Conservation (phyloP, 53 echinoderm and acorn worm genomes). For the Zoroaster sp. region DNA sequence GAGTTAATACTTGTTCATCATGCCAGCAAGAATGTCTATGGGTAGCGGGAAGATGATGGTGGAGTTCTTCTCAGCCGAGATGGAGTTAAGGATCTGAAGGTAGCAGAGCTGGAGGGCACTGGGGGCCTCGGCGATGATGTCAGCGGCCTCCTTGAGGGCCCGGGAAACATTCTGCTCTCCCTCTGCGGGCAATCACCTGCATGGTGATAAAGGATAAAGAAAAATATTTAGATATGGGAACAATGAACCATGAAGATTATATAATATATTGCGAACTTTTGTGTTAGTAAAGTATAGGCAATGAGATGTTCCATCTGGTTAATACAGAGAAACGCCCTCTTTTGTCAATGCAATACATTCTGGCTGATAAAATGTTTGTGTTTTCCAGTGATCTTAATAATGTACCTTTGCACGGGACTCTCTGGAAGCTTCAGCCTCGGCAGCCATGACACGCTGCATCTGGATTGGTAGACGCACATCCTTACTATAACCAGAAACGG, state of each 20-base stretch:
- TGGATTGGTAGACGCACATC: conserved; percentile 91
- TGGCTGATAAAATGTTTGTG: too few relatives aligned
- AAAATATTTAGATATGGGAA: neutral
- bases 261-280: too few relatives aligned
- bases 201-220: neutral
- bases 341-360: too few relatives aligned
- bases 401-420: conserved; percentile 95
- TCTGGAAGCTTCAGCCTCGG: conserved; percentile 91
- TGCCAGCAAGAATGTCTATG: conserved; percentile 16
- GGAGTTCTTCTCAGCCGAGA: conserved; percentile 66
- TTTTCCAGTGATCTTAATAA: too few relatives aligned
- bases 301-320: neutral
- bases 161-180: conserved; percentile 67
- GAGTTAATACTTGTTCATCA: neutral
- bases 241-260: neutral
- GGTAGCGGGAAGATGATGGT: conserved; percentile 67
- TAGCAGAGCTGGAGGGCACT: conserved; percentile 59
- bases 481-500: conserved; percentile 61
- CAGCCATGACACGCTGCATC: conserved; percentile 98
- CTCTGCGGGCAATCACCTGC: conserved; percentile 68
- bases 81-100: conserved; percentile 48
- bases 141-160: conserved; percentile 61
- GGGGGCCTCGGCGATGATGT: conserved; percentile 53
- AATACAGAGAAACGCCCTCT: neutral
- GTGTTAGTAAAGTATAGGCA: too few relatives aligned